Evolutionary conservation across 2,888 invertebrate genomes (phyloP).

Genomic region (Philaethria dido): DNA sequence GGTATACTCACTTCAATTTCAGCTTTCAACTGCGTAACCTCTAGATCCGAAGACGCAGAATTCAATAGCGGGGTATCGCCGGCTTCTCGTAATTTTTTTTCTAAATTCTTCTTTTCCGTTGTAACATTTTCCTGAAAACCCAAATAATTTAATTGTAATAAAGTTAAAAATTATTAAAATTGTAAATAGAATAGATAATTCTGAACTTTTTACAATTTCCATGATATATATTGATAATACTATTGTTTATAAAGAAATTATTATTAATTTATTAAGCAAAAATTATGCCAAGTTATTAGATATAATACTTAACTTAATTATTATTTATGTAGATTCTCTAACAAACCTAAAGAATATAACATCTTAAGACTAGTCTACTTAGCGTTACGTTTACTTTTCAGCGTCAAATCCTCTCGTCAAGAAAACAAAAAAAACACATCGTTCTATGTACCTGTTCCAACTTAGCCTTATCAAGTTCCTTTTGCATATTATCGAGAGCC

Average conservation of each 20-base stretch:
- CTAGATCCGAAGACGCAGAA: constrained; percentile 91
- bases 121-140: constrained; percentile 88
- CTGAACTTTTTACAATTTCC: neutral
- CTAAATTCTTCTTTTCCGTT: constrained; percentile 92
- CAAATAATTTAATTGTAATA: neutral
- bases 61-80: constrained; percentile 86
- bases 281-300: neutral
- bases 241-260: neutral
- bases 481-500: constrained; percentile 93
- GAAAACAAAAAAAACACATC: neutral
- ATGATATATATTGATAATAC: neutral
- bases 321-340: neutral
- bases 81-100: constrained; percentile 91
- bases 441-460: constrained; percentile 85
- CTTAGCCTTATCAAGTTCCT: constrained; percentile 91
- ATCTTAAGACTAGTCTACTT: too few species aligned
- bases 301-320: neutral
- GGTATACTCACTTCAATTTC: constrained; percentile 88
- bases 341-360: too few species aligned
- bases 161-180: neutral
- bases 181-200: too few species aligned
- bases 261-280: constrained; percentile 7
- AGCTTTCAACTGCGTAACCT: constrained; percentile 91
- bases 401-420: too few species aligned
- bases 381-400: too few species aligned